Evolutionary conservation across 2,888 invertebrate species (phyloP).

Genomic region (Druceiella hillmani): DNA sequence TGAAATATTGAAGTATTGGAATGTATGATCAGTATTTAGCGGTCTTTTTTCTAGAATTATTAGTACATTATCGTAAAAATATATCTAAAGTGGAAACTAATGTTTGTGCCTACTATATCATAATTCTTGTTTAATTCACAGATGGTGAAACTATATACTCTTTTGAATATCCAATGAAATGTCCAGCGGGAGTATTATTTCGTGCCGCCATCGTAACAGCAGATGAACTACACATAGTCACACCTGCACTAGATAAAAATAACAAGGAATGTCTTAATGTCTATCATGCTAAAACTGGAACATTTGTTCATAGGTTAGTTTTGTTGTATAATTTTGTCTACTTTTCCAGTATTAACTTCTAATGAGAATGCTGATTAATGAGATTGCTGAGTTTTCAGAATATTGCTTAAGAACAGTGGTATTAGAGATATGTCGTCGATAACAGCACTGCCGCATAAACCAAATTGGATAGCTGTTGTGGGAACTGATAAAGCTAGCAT

Average conservation of each 20-base stretch:
- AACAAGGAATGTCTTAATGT: conserved; percentile 78
- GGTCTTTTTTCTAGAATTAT: no score
- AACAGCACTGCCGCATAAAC: conserved; percentile 79
- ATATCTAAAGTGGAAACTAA: no score
- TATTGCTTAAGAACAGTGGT: conserved; percentile 46
- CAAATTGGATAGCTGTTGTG: conserved; percentile 80
- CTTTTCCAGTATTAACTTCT: neutral
- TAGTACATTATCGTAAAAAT: no score
- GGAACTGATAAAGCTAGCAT: conserved; percentile 88
- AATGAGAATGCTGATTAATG: neutral
- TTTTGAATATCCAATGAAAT: conserved; percentile 77
- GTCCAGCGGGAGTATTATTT: conserved; percentile 63
- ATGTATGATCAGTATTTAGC: no score
- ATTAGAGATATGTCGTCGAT: conserved; percentile 68
- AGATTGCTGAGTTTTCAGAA: conserved; percentile 35
- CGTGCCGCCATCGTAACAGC: conserved; percentile 74
- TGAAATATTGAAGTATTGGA: no score
- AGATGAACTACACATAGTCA: conserved; percentile 72
- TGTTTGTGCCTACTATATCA: no score
- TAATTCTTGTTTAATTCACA: conserved; percentile 32
- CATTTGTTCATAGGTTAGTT: conserved; percentile 47
- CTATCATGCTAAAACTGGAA: conserved; percentile 77
- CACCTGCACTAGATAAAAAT: conserved; percentile 76
- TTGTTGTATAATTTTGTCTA: neutral
- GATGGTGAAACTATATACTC: conserved; percentile 74